A percentile compares a stretch with the other conserved stretches of the same genome.
phyloP scores from a whole-genome alignment of 2,888 invertebrate species.

The Helicoverpa assulta region DNA sequence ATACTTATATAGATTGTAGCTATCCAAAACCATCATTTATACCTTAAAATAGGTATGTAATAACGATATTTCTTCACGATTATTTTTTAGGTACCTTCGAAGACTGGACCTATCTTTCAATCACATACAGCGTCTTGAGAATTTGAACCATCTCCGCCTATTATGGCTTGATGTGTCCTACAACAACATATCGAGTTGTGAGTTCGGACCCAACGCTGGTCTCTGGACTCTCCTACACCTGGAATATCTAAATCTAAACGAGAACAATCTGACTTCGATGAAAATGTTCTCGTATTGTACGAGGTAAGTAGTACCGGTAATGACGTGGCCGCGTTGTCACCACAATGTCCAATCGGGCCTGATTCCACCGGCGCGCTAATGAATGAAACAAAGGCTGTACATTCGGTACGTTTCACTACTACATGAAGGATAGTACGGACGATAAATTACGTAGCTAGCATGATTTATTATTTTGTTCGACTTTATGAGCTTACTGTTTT shows the following conservation, averaged over 20 bases:
- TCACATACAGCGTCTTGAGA: conserved; percentile 89
- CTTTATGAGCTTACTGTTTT: conserved; percentile 9
- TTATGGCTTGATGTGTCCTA: conserved; percentile 89
- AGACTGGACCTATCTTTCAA: conserved; percentile 91
- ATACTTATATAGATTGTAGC: not conserved
- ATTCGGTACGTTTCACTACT: conserved; percentile 25
- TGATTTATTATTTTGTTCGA: conserved; percentile 21
- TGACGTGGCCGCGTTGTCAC: conserved; percentile 29
- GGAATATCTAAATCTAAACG: conserved; percentile 87
- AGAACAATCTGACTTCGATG: conserved; percentile 88
- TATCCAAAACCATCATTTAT: not conserved
- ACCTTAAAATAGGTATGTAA: not conserved
- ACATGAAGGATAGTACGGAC: conserved; percentile 14
- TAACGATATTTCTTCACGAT: not conserved
- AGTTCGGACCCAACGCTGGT: conserved; percentile 78
- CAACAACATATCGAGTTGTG: conserved; percentile 88
- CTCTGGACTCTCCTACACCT: conserved; percentile 89
- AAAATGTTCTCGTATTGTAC: conserved; percentile 86
- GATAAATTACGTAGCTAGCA: conserved; percentile 26
- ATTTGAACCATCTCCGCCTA: conserved; percentile 88
- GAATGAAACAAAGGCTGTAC: conserved; percentile 56
- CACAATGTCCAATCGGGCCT: conserved; percentile 55
- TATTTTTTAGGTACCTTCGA: conserved; percentile 86
- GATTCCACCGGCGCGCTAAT: conserved; percentile 54
- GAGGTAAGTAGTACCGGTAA: conserved; percentile 66